A percentile compares a stretch with the other conserved stretches of the same genome.
Conservation (phyloP, 2,888 invertebrate species). For the Nebria brevicollis region DNA sequence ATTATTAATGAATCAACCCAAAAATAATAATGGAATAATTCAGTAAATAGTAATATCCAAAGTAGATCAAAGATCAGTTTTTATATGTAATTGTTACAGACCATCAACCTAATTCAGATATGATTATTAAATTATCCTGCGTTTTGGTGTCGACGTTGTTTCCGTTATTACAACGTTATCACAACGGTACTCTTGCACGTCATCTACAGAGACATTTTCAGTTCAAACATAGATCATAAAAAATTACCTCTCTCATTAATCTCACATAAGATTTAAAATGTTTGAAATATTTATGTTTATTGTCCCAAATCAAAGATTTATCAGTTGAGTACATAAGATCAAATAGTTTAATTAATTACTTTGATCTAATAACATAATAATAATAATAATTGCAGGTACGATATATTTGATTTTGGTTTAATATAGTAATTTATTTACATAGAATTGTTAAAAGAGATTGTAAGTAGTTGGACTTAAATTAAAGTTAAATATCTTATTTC, state of each 20-base stretch:
- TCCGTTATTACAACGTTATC: conserved; percentile 43
- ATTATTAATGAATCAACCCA: too few relatives aligned
- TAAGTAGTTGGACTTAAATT: conserved; percentile 49
- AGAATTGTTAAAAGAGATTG: neutral
- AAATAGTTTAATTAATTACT: too few relatives aligned
- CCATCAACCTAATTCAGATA: neutral
- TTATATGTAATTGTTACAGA: conserved; percentile 18
- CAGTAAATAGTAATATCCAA: too few relatives aligned
- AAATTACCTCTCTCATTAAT: conserved; percentile 49
- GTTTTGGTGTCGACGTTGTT: conserved; percentile 34
- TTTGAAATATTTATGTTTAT: too few relatives aligned
- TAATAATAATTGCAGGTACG: too few relatives aligned
- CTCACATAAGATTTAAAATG: too few relatives aligned
- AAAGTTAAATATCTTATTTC: conserved; percentile 77
- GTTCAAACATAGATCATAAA: conserved; percentile 65
- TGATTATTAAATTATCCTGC: neutral
- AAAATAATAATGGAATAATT: too few relatives aligned
- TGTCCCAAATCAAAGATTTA: too few relatives aligned
- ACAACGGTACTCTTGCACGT: conserved; percentile 48
- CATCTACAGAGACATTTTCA: conserved; percentile 65
- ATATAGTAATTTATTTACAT: neutral
- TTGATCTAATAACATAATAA: too few relatives aligned
- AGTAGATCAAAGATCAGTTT: too few relatives aligned
- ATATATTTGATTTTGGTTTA: neutral
- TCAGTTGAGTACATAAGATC: too few relatives aligned